Base-by-base conservation (phyloP, 2,113 vertebrate genomes). In the Phalacrocorax carbo region DNA sequence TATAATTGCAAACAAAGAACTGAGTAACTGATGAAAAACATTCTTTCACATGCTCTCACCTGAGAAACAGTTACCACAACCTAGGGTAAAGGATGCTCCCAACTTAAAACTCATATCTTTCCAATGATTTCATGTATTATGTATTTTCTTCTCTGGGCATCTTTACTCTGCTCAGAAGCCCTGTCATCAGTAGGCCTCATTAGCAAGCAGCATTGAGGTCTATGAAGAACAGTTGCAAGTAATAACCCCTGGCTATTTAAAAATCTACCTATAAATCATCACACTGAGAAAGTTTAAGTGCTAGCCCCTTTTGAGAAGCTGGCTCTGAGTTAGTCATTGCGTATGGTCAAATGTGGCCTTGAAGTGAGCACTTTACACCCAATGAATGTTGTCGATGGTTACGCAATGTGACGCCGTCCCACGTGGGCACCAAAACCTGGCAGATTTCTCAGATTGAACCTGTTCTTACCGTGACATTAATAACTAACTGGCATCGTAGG, bases 351-450 rank as follows among this genome's bases (percentile, higher is more conserved):
- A 58, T 6, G 13, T 5, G 23, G 44, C 61, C 36, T 88, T 60
- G 34, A 68, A 82, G 8, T 13, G 54, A 51, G n/a, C 2, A 12
- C 44, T 62, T 78, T 85, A 46, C 17, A 46, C 42, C 23, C 62
- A 42, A 30, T 0, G 2, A 29, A 13, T 4, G 4, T 19, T 7
- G 2, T 44, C 36, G 36, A 12, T 7, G 15, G 30, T 51, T 60
- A 30, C 5, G 54, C 84, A 68, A 30, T 48, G 29, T 22, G 42
- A 66, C 7, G 7, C 40, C 30, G 9, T n/a, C 62, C 66, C 55
- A 61, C 2, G 5, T 25, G 25, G 36, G n/a, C 11, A 25, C 25
- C 36, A 36, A 51, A 60, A 20, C 64, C 34, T 36, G 36, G 32
- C 64, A 69, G 23, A 21, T 42, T 42, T 66, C n/a, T 40, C n/a